A percentile compares a stretch with the other conserved stretches of the same genome.
phyloP scores from a whole-genome alignment of 2,888 invertebrate species.

The Osedax fenrisi region DNA sequence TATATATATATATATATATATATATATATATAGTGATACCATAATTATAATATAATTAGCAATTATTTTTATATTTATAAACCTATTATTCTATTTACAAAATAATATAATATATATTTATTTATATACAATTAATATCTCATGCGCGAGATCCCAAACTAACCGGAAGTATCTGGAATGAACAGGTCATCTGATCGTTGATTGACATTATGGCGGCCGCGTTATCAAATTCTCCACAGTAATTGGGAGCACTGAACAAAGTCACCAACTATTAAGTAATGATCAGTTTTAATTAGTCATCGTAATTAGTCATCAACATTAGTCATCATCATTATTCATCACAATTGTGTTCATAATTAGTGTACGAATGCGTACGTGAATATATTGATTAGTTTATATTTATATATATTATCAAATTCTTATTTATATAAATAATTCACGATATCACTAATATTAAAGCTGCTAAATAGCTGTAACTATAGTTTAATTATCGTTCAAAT shows the following conservation, averaged over 20 bases:
- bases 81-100: not conserved
- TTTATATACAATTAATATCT: not conserved
- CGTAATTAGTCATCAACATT: no score
- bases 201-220: slow-evolving; percentile 55
- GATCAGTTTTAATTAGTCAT: no score
- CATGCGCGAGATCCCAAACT: slow-evolving; percentile 32
- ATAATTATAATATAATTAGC: not conserved
- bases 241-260: slow-evolving; percentile 55
- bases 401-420: no score
- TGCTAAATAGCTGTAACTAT: no score
- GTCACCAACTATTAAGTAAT: slow-evolving; percentile 53
- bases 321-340: no score
- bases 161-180: slow-evolving; percentile 52
- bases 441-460: no score
- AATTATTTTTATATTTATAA: not conserved
- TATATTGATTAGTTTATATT: no score
- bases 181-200: slow-evolving; percentile 53
- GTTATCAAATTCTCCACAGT: slow-evolving; percentile 56
- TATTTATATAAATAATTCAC: no score
- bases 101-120: not conserved
- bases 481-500: no score
- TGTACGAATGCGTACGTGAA: no score
- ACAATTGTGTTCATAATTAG: no score
- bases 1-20: slow-evolving; percentile 3
- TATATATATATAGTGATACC: not conserved